Evolutionary conservation across 2,113 vertebrate genomes (phyloP), one percentile per base, ranked within the genome.

Genomic region (Rhagologus leucostigma): DNA sequence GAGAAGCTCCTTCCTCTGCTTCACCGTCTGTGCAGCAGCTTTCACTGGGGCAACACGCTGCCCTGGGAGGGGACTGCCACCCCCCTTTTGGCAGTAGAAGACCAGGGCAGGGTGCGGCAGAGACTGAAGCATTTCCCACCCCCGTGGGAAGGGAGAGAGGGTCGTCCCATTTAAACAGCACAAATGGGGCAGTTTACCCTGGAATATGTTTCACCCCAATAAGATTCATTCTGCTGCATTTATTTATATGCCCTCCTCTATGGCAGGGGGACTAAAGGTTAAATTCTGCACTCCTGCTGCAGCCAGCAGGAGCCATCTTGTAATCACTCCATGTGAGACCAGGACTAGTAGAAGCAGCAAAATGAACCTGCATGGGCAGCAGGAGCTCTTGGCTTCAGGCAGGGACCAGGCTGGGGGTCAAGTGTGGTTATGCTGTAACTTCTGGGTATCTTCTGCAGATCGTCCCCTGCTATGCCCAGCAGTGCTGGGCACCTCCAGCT

Each of bases 391-490:
- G 18, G 6, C 67, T 52, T 52, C 41, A 13, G 26, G 68, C 55
- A 41, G 19, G 59, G 37, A 33, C 20, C 53, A 33, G 62, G 1
- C 0, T 17, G 23, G 27, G n/a, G 29, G 16, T 35, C 41, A 42
- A 13, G 20, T 8, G 13, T n/a, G 23, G 5, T 9, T 29, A 6
- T 6, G 12, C 70, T 39, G 0, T 18, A 33, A 49, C 7, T 78
- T 41, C 42, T 35, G 50, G 4, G 6, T 32, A 24, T 44, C 57
- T 85, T 44, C 57, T 52, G 53, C 30, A 35, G 52, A 46, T 22
- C 2, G 0, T 67, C 39, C 44, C 11, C 27, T 0, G 0, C 67
- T 33, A 1, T 1, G 3, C 10, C 56, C 60, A 22, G 35, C 0
- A 4, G 53, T 8, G 16, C 76, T 9, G 33, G 32, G 85, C 85